Evolutionary conservation across 2,113 vertebrate species (phyloP), one percentile per base, ranked within the genome.

Genomic region (Pardalotus punctatus): DNA sequence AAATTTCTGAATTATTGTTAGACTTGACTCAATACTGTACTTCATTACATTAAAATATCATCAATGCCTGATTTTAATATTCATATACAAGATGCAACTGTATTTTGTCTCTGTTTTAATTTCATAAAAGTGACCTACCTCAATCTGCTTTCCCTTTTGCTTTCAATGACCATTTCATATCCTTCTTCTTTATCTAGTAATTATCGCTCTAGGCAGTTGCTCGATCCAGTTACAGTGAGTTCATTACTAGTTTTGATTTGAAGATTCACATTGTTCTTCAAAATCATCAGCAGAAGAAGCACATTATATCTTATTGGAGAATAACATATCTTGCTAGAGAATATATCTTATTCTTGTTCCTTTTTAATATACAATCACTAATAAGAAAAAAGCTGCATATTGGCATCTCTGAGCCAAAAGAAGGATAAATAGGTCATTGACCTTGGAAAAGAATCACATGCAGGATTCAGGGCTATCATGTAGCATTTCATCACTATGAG

Each of bases 401-500:
- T 60, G 57, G 9, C 65, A 82, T 83, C 50, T 76, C 53, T 77
- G 70, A 95, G 76, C 38, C 38, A 88, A 92, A 38, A 51, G 57
- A 54, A 54, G 16, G 45, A 16, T 91, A 81, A 95, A 82, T 9
- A 93, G 42, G 58, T 88, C 79, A 80, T 12, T 86, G 71, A 73
- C 35, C n/a, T 70, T 83, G 35, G 36, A 89, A 81, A 91, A 84
- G 27, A 57, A 35, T 60, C 38, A 42, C 22, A 48, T 92, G 25
- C 33, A 58, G 50, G 94, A 92, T 65, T 73, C 33, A 83, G 28
- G 72, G 47, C 66, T 88, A 64, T 69, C 80, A 14, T 27, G 45
- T 69, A 89, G 61, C 53, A 94, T 91, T 91, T 96, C 83, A 92
- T 93, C 91, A 92, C 91, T 77, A 88, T 47, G 45, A 83, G n/a